phyloP scores from a whole-genome alignment of 2,888 invertebrate species.

The Heliconius erato region DNA sequence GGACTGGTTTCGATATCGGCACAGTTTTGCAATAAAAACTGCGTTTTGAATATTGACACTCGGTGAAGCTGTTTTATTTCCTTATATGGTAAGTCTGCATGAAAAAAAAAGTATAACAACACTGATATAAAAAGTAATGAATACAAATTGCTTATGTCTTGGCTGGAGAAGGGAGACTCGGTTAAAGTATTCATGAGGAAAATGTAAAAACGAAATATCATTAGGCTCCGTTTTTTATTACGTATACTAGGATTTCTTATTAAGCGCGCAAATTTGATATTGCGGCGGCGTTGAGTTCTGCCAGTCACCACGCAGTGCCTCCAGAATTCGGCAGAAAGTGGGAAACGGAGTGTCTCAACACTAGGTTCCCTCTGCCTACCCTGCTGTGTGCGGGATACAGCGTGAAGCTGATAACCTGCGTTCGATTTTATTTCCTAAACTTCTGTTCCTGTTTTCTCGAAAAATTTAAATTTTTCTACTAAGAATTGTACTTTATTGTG shows the following conservation, averaged over 20 bases:
- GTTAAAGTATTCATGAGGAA: conserved; percentile 75
- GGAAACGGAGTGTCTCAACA: no score
- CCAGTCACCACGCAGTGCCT: no score
- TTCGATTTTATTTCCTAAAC: no score
- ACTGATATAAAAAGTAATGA: conserved; percentile 60
- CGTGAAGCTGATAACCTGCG: no score
- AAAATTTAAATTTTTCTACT: no score
- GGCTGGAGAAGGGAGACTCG: conserved; percentile 63
- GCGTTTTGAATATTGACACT: conserved; percentile 80
- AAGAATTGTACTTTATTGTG: background rate
- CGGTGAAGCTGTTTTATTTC: conserved; percentile 57
- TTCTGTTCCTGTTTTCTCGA: background rate
- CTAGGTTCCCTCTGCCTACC: no score
- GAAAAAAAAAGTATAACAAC: conserved; percentile 46
- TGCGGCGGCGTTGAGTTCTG: no score
- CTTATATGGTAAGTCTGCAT: conserved; percentile 66
- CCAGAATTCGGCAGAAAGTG: no score
- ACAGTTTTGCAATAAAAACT: conserved; percentile 79
- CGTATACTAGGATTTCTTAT: conserved; percentile 40
- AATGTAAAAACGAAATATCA: conserved; percentile 74
- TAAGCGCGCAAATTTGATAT: no score
- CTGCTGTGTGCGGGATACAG: no score
- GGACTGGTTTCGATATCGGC: conserved; percentile 81
- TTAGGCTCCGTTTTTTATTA: conserved; percentile 53
- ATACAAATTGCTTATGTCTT: conserved; percentile 73